Base-by-base conservation (phyloP, 2,888 invertebrate species). In the Sylvicola cinctus region DNA sequence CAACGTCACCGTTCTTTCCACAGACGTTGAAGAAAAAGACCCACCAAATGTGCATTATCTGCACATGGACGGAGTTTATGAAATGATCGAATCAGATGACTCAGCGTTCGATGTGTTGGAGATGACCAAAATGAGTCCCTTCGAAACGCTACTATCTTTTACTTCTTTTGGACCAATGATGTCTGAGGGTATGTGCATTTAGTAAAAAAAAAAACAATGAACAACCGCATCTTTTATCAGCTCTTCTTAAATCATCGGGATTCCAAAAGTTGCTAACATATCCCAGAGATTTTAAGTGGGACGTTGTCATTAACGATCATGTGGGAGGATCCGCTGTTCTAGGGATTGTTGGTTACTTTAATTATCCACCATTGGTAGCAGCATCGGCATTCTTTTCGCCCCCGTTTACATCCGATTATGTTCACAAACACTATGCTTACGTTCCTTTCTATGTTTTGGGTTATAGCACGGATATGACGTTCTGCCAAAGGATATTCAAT, bases 251-350 rank as follows among this genome's bases (percentile, higher is more conserved):
- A 4, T 48, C 49, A 1, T 35, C 44, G 26, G 48, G 46, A 2
- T 10, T 48, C 1, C 36, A 43, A 15, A 38, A 32, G 6, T 37
- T 52, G 3, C 36, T 48, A 10, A 37, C 42, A 14, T 50, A 51
- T 40, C 49, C 51, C 1, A 37, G 41, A 26, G 38, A 45, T 26
- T 51, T 51, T 25, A 40, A 45, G 17, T 49, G 50, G 36, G 52
- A 55, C 44, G 33, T 52, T 28, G 46, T 52, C n/a, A 39, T 54
- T 6, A 43, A 49, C 33, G 55, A 55, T 35, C 49, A 46, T 27
- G 48, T 47, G 1, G 25, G 45, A 15, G 49, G 49, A 2, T 44
- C 50, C 3, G 46, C 44, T 41, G 35, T 52, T n/a, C 17, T 54
- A n/a, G 49, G 49, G 1, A 47, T 54, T 32, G 40, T 47, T 1